Base-by-base conservation (phyloP, 2,888 invertebrate species). In the Tineola bisselliella region DNA sequence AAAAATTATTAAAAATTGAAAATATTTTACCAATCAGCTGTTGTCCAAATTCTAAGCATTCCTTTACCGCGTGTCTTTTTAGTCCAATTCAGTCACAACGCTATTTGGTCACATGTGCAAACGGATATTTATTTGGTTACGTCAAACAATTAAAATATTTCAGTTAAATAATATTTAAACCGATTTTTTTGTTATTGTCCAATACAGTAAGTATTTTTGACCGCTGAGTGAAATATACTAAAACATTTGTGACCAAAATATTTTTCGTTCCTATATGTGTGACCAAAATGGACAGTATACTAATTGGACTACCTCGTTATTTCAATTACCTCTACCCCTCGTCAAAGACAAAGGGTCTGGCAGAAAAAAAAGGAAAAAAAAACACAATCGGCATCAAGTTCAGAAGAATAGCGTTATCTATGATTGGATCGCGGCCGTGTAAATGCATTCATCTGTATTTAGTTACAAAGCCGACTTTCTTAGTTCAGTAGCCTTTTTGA, bases 281-380 rank as follows among this genome's bases (percentile, higher is more conserved):
- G 25, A 25, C 25, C 25, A 25, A 25, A 25, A 25, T 25, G 25
- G 25, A 4, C 25, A 25, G 25, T 25, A 6, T 4, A 25, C 25
- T 25, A 25, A 25, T 25, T 25, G 25, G 25, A 25, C 25, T 6
- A 2, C 78, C 73, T 84, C 84, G 83, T 87, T 87, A 87, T 87
- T 84, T 84, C 86, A 84, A 86, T 86, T 87, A 84, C 80, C 71
- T 67, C 67, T 66, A 75, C 76, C 86, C 87, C 79, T 83, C 80
- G 82, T 87, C 87, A 87, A 82, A 86, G 81, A 87, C 87, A 87
- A 87, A 84, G 79, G 84, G 76, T 73, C 77, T 82, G 84, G 83
- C 86, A 81, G 73, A 69, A 68, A 72, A 72, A 73, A 75, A 73
- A 71, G 69, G 67, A 19, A 67, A 60, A 60, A 70, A 62, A 61